Conservation (phyloP, 2,888 invertebrate genomes). For the Heterodera filipjevi region DNA sequence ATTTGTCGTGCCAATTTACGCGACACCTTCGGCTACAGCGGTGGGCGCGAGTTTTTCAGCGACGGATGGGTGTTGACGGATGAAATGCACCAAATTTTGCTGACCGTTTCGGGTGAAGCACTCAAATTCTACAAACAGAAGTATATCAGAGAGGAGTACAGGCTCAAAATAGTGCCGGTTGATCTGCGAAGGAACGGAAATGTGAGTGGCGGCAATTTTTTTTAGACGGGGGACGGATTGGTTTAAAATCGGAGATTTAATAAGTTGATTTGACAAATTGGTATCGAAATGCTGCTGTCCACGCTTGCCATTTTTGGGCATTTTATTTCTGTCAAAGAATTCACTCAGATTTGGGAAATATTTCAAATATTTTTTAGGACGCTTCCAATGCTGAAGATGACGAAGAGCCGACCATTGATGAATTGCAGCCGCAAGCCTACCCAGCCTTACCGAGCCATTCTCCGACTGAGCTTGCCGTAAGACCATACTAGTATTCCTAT, state of each 20-base stretch:
- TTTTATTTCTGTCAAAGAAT: too few species aligned
- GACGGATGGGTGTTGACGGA: slow-evolving; percentile 60
- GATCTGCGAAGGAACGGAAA: slow-evolving; percentile 53
- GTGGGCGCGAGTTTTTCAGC: slow-evolving; percentile 55
- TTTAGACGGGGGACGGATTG: too few species aligned
- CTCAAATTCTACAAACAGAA: slow-evolving; percentile 60
- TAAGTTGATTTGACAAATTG: too few species aligned
- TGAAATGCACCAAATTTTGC: slow-evolving; percentile 57
- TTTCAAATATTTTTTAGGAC: slow-evolving; percentile 30
- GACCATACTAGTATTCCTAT: not conserved
- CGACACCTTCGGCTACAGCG: slow-evolving; percentile 49
- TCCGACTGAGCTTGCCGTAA: slow-evolving; percentile 48
- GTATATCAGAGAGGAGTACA: slow-evolving; percentile 51
- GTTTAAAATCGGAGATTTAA: too few species aligned
- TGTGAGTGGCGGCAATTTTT: slow-evolving; percentile 40
- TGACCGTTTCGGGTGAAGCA: slow-evolving; percentile 58
- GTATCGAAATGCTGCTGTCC: too few species aligned
- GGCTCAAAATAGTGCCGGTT: slow-evolving; percentile 57
- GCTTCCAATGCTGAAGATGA: slow-evolving; percentile 37
- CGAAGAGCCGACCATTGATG: slow-evolving; percentile 46
- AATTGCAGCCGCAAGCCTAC: slow-evolving; percentile 24
- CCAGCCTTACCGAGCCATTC: slow-evolving; percentile 42
- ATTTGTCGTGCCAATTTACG: slow-evolving; percentile 49
- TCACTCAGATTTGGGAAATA: not conserved
- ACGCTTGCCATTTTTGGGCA: too few species aligned